Evolutionary conservation across 2,888 invertebrate species (phyloP).

Genomic region (Pinctada fucata): DNA sequence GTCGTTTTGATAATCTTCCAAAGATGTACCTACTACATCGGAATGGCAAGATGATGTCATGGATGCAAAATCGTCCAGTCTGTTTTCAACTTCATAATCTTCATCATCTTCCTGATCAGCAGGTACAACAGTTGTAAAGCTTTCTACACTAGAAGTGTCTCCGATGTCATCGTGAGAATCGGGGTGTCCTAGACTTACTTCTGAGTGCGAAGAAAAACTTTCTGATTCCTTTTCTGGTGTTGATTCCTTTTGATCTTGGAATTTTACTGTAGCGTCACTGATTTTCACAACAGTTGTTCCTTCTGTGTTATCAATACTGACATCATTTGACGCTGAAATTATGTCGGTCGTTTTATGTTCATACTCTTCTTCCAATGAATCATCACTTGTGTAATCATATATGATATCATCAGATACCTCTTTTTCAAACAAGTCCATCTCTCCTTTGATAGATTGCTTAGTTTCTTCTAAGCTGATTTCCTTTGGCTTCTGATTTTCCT

Average conservation of each 20-base stretch:
- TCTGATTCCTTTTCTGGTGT: constrained; percentile 15
- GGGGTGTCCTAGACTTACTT: neutral
- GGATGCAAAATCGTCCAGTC: constrained; percentile 79
- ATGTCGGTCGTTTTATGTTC: neutral
- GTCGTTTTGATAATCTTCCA: constrained; percentile 46
- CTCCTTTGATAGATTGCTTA: constrained; percentile 21
- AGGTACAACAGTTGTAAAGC: constrained; percentile 75
- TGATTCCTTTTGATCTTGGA: neutral
- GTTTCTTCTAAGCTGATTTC: neutral
- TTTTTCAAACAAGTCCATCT: constrained; percentile 41
- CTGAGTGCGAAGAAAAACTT: neutral
- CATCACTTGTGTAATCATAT: constrained; percentile 11
- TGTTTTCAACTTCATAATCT: constrained; percentile 84
- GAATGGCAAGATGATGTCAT: constrained; percentile 78
- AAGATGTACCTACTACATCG: constrained; percentile 71
- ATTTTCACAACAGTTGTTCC: constrained; percentile 9
- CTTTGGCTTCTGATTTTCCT: neutral
- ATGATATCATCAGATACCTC: neutral
- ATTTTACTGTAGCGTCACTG: constrained; percentile 11
- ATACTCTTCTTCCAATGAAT: constrained; percentile 9
- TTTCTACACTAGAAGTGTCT: constrained; percentile 75
- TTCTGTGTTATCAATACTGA: constrained; percentile 17
- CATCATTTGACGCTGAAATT: constrained; percentile 24
- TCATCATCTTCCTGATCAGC: constrained; percentile 68
- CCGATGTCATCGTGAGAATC: constrained; percentile 46